Evolutionary conservation across 2,888 invertebrate genomes (phyloP), one percentile per base, ranked within the genome.

Genomic region (Caenorhabditis sp.): DNA sequence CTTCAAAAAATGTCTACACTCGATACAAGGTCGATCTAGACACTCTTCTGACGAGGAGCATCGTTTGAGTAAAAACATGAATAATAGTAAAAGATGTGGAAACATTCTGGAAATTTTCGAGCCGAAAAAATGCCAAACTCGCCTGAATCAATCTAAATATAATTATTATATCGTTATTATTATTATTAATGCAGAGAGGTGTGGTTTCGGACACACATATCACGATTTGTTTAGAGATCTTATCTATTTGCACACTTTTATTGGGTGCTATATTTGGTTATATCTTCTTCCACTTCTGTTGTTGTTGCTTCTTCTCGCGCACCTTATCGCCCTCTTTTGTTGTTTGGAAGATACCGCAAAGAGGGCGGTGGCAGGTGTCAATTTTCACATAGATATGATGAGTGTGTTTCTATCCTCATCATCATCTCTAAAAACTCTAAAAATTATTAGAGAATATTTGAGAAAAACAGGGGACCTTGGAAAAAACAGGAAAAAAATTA

Each of bases 1-100:
- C 51, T 70, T 64, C 17, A 71, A 54, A 26, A 50, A 68, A 53
- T 78, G 71, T 43, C 67, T 57, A 58, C 78, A 78, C n/a, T 73
- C 70, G 0, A 58, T 43, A 65, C 78, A 78, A 6, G 76, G 76
- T 1, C 78, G 61, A 60, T 78, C 74, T 5, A 74, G 58, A 51
- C 78, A 78, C 4, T 75, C 75, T 43, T 74, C 73, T 3, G 43
- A 43, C 3, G 49, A 19, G 14, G 5, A 14, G 4, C 49, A 49
- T 49, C 21, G 2, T 51, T 21, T 51, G 19, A 51, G 51, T 17
- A 23, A 6, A 51, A 51, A 21, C 51, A 51, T 51, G 21, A 23
- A 51, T n/a, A 51, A 8, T 21, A 51, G 51, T 51, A 51, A 12
- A 51, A 23, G 21, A 6, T 5, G 21, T 23, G 51, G 23, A 51